Evolutionary conservation across 2,888 invertebrate genomes (phyloP).

Genomic region (Heteromurus nitidus): DNA sequence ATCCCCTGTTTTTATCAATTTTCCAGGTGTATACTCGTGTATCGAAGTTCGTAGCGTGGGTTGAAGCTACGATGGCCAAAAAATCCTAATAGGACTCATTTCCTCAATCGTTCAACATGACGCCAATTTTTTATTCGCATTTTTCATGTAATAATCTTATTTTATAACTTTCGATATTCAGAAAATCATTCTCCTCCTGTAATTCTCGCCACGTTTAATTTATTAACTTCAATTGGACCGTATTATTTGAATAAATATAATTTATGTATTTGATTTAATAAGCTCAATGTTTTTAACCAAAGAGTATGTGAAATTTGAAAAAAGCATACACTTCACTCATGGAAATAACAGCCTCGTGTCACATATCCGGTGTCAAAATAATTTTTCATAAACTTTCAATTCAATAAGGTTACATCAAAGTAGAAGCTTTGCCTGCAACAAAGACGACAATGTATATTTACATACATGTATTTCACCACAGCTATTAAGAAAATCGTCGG

Average conservation of each 20-base stretch:
- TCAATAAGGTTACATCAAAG: too few relatives aligned
- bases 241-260: background rate
- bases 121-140: background rate
- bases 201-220: background rate
- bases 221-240: background rate
- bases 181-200: background rate
- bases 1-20: background rate
- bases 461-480: background rate
- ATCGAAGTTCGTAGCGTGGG: background rate
- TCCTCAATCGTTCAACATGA: background rate
- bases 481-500: background rate
- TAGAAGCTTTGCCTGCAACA: too few relatives aligned
- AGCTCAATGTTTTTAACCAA: too few relatives aligned
- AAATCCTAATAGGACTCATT: background rate
- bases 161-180: background rate
- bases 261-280: too few relatives aligned
- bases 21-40: slow-evolving; percentile 2
- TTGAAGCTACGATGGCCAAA: background rate
- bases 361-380: too few relatives aligned
- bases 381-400: too few relatives aligned
- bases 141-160: background rate
- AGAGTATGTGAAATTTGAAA: background rate
- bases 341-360: too few relatives aligned
- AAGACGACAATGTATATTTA: too few relatives aligned
- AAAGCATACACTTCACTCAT: too few relatives aligned